A percentile compares a stretch with the other conserved stretches of the same genome.
Evolutionary conservation across 2,797 vertebrate genomes (phyloP).

Genomic region (Hafferia zeledoni): DNA sequence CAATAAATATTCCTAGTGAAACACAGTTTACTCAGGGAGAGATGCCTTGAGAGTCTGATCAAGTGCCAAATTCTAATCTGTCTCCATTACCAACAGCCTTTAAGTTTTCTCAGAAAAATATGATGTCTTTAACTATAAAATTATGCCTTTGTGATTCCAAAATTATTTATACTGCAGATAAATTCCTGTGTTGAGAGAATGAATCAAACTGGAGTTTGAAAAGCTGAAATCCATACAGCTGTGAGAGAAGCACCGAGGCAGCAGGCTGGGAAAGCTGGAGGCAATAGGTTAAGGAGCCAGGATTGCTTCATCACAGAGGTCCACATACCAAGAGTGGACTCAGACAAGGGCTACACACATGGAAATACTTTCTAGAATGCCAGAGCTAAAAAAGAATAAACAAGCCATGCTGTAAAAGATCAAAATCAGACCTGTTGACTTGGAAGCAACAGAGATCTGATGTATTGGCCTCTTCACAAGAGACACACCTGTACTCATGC

Average conservation of each 20-base stretch:
- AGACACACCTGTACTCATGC: not conserved
- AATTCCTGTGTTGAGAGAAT: not conserved
- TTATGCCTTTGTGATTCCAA: not conserved
- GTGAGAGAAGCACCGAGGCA: not conserved
- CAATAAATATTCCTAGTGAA: not conserved
- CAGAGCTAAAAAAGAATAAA: not conserved
- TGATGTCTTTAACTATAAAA: slow-evolving; percentile 11
- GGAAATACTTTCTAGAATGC: slow-evolving; percentile 10
- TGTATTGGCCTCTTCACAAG: not conserved
- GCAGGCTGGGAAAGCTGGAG: not conserved
- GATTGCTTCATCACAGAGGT: not conserved
- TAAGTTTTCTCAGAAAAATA: not conserved
- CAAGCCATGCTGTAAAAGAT: not conserved
- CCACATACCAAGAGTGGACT: not conserved
- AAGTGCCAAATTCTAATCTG: slow-evolving; percentile 17
- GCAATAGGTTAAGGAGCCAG: not conserved
- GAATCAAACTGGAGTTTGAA: not conserved
- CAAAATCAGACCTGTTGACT: not conserved
- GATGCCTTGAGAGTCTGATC: not conserved
- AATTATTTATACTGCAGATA: not conserved
- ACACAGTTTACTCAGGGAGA: not conserved
- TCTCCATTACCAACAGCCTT: not conserved
- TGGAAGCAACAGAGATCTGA: not conserved
- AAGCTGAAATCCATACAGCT: not conserved
- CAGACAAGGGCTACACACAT: not conserved